Base-by-base conservation (phyloP, 2,888 invertebrate genomes). In the Mantis religiosa region DNA sequence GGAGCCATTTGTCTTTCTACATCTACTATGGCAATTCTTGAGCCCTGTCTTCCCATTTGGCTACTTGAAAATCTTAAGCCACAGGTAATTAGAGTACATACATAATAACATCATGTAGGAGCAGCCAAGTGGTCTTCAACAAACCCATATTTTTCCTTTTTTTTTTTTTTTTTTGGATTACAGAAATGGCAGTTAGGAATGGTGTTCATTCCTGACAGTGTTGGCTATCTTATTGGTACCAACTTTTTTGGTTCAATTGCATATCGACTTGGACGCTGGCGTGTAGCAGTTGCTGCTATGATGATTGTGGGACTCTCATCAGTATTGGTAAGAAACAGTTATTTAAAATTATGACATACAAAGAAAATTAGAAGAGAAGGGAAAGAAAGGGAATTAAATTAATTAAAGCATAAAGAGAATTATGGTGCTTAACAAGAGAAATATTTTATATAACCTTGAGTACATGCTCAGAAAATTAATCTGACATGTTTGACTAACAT, bases 41-140 rank as follows among this genome's bases (percentile, higher is more conserved):
- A 98, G 92, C 97, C 97, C 0, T 97, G 97, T 90, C 94, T 98
- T 27, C 98, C 97, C 0, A 95, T 97, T 91, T 98, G 97, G 97
- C 93, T 97, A 83, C 95, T 97, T 92, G 94, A 94, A 25, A 95
- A 94, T 89, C 94, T 97, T 90, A 94, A 95, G 91, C 96, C 96
- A 0, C 89, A 89, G 83, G 89, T 89, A 28, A 83, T 34, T 81
- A 20, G 20, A 71, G 20, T 71, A 71, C 20, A 4, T 71, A 54
- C 0, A 4, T 20, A 6, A 3, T 71, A 71, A 71, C 4, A 25
- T 71, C 6, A 20, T 71, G 6, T 25, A 20, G 54, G 1, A 41
- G 12, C 12, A 41, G 0, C 20, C 8, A 54, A n/a, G 54, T 6
- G 6, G 6, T 71, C 0, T 71, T 71, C 6, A 71, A 71, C 3